Base-by-base conservation (phyloP, 2,888 invertebrate genomes). In the Tolmerus cingulatus region DNA sequence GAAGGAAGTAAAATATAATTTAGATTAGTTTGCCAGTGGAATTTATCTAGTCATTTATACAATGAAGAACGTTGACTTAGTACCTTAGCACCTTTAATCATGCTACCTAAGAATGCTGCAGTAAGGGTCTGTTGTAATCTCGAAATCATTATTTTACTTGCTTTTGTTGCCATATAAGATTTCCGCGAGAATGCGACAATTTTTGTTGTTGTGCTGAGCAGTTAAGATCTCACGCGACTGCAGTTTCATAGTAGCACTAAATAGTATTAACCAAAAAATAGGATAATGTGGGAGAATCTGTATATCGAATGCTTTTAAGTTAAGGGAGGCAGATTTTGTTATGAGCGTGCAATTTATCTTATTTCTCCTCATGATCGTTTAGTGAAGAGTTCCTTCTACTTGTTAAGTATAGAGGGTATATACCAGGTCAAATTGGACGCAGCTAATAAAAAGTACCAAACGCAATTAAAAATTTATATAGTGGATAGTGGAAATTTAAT, bases 31-130 rank as follows among this genome's bases (percentile, higher is more conserved):
- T 74, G 57, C 34, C 74, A 66, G 66, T 85, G 46, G 46, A 74
- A 85, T 74, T 43, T n/a, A 85, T 85, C 85, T 85, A 85, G 85
- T 85, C 85, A 85, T 74, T 74, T 85, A 85, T 85, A 43, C 85
- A 85, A 74, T 85, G 85, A 74, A 85, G 23, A 66, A 84, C 5
- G 79, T 79, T 79, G 30, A 79, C 30, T 79, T 79, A 76, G 51
- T 79, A 79, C 19, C 30, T 51, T 46, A 40, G 78, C 30, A 30
- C 8, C 30, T 27, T 79, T 43, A 43, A 14, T 34, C 30, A 55
- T 51, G 51, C 27, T 46, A 27, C n/a, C 51, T 55, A 46, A 79
- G 46, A 16, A 30, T 16, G 51, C 51, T n/a, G 79, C 30, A 51
- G 51, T 14, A 30, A 7, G 79, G 9, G 16, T 16, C 37, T 34